Evolutionary conservation across 2,888 invertebrate species (phyloP), one percentile per base, ranked within the genome.

Genomic region (Patella depressa): DNA sequence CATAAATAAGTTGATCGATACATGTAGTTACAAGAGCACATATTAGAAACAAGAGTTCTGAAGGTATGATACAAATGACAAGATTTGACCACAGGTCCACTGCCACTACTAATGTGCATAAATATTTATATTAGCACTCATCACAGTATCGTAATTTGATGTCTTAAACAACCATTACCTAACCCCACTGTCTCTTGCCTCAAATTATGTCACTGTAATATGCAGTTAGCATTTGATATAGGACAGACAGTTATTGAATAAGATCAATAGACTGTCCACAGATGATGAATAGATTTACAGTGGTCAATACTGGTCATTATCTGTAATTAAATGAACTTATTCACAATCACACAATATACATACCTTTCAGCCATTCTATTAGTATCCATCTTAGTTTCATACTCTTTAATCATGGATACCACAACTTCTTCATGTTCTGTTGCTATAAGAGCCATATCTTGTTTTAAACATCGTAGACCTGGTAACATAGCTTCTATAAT

Each of bases 401-500:
- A 88, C 75, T 92, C 92, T 74, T 88, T 86, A 72, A 92, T 90
- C 90, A 92, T 91, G 72, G 90, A 90, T 53, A 81, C 82, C 14
- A 92, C 89, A 14, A 90, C 88, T 77, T 90, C 90, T 75, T 88
- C 91, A 75, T 90, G 90, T 76, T 91, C 91, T 7, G 90, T 90
- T 14, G 90, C 91, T 53, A 91, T 85, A 54, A 84, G 78, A 54
- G 89, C 88, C 85, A 92, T 86, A 79, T 92, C 91, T 72, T 85
- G 85, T 65, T 86, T 87, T 53, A 92, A 84, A 83, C 90, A 91
- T 3, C 89, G 85, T 73, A 92, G 81, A 2, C 92, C 92, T 53
- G 92, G 92, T 77, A 92, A 84, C 87, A 92, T 88, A 29, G 89
- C 89, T 81, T 92, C 92, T 73, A 87, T 85, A 45, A 91, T 88